Conservation (phyloP, 2,113 vertebrate genomes). For the Cromileptes altivelis region DNA sequence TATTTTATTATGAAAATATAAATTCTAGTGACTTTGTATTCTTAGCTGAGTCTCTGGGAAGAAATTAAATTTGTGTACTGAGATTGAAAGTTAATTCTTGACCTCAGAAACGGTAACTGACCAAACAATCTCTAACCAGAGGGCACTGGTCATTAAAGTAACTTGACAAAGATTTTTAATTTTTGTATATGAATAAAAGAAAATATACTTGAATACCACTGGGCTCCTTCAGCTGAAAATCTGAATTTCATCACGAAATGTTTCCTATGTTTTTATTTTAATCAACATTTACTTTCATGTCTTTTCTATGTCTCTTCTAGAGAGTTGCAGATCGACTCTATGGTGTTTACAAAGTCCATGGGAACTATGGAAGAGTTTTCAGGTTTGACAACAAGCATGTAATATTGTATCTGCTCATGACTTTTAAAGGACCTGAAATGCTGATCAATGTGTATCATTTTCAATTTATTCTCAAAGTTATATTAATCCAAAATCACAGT, state of each 20-base stretch:
- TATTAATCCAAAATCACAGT: not conserved
- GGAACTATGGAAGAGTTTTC: slow-evolving; percentile 97
- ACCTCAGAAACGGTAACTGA: not conserved
- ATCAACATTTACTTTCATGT: not conserved
- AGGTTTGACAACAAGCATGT: slow-evolving; percentile 82
- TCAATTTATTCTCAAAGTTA: not conserved
- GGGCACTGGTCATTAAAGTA: not conserved
- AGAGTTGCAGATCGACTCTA: slow-evolving; percentile 96
- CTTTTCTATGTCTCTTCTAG: slow-evolving; percentile 72
- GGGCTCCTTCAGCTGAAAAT: not conserved
- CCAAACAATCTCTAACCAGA: too few species aligned
- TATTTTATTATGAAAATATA: too few species aligned
- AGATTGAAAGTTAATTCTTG: not conserved
- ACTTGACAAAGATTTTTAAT: not conserved
- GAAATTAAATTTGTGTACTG: too few species aligned
- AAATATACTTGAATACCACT: too few species aligned
- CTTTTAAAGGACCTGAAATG: not conserved
- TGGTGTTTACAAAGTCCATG: slow-evolving; percentile 97
- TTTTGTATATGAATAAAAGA: not conserved
- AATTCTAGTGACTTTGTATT: too few species aligned
- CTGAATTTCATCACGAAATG: not conserved
- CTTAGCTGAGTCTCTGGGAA: not conserved
- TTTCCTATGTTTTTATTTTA: not conserved
- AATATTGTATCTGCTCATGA: not conserved
- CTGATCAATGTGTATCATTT: not conserved